Conservation (phyloP, 2,113 vertebrate species). For the Peromyscus maniculatus region DNA sequence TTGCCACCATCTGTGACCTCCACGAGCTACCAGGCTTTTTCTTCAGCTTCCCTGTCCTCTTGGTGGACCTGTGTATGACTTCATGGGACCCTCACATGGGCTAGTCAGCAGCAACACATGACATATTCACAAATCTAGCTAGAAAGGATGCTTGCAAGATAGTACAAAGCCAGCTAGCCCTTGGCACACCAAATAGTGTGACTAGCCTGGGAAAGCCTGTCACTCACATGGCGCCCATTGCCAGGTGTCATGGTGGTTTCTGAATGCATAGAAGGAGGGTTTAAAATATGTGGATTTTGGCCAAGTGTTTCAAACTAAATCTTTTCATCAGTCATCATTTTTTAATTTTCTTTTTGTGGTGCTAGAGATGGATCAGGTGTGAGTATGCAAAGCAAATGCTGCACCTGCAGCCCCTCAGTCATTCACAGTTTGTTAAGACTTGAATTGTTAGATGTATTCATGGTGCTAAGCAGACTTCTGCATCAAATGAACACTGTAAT, state of each 20-base stretch:
- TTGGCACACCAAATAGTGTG: background rate
- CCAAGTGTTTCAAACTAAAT: slow-evolving; percentile 49
- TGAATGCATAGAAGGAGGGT: background rate
- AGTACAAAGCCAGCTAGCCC: too few species aligned
- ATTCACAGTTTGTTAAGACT: background rate
- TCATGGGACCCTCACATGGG: background rate
- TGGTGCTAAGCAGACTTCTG: background rate
- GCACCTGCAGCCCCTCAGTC: background rate
- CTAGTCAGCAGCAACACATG: background rate
- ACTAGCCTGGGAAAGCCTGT: background rate
- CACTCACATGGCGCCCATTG: background rate
- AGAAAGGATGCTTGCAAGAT: background rate
- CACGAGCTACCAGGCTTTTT: background rate
- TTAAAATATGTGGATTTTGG: slow-evolving; percentile 9
- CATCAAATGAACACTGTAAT: background rate
- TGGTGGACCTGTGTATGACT: background rate
- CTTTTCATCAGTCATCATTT: background rate
- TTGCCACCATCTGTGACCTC: background rate
- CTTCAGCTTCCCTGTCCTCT: background rate
- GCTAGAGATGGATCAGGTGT: background rate
- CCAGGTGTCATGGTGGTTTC: background rate
- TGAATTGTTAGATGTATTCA: background rate
- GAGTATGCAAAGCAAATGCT: background rate
- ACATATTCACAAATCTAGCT: background rate
- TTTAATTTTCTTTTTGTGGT: background rate